A percentile compares a stretch with the other conserved stretches of the same genome.
These are phyloP conservation scores for Azemiops feae DNA, from an alignment of 2,113 vertebrate genomes.

Conservation along the genomic window DNA sequence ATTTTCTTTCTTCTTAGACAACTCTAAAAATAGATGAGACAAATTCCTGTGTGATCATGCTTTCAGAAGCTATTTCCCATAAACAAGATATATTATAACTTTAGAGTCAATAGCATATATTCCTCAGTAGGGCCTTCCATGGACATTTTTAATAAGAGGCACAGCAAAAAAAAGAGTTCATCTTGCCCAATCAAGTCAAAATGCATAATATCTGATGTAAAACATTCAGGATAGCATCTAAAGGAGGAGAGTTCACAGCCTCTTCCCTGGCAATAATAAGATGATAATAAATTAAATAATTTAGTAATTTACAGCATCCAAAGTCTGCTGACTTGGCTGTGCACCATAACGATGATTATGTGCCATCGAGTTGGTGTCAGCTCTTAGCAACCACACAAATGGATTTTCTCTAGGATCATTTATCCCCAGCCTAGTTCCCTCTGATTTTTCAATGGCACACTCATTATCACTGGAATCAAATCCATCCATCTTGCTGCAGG, in stretches of 20 bases:
- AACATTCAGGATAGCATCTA: not conserved
- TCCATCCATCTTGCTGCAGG: not conserved
- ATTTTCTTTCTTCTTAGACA: not conserved
- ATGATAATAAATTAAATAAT: not conserved
- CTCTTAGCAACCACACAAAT: not conserved
- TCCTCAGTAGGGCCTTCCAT: not conserved
- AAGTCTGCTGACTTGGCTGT: not conserved
- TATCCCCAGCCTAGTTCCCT: not conserved
- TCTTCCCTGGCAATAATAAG: not conserved
- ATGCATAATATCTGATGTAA: not conserved
- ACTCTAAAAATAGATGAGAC: not conserved
- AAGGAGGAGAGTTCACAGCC: not conserved
- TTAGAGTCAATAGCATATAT: not conserved
- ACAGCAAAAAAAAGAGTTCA: not conserved
- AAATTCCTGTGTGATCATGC: not conserved
- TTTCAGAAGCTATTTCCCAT: not conserved
- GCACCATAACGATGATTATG: not conserved
- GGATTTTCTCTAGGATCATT: not conserved
- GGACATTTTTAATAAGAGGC: not conserved
- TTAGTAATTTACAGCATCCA: not conserved
- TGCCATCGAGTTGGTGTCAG: not conserved
- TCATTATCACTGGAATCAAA: not conserved
- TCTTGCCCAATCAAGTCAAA: not conserved
- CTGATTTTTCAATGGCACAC: not conserved
- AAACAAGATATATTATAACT: not conserved